A percentile compares a stretch with the other conserved stretches of the same genome.
phyloP scores from a whole-genome alignment of 2,797 vertebrate genomes.

The Danio kyathit region DNA sequence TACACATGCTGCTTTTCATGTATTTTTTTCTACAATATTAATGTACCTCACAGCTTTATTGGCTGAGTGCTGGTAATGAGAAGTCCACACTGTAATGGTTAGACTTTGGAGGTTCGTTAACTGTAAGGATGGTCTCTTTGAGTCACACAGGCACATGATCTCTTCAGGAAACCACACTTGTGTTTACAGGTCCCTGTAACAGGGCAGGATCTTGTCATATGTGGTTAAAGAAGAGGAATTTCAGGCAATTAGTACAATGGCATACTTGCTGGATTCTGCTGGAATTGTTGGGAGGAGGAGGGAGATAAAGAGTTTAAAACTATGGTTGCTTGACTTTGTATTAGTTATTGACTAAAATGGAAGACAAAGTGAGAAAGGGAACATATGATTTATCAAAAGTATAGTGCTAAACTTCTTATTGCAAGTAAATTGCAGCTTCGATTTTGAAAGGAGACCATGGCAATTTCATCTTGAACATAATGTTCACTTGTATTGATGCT shows the following conservation, averaged over 20 bases:
- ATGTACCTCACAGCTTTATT: slow-evolving; percentile 48
- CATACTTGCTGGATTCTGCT: slow-evolving; percentile 24
- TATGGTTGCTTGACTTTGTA: not conserved
- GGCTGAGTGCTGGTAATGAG: slow-evolving; percentile 37
- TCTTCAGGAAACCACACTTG: slow-evolving; percentile 33
- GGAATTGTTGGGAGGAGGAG: not conserved
- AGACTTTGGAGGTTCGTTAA: slow-evolving; percentile 45
- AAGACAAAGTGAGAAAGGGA: not conserved
- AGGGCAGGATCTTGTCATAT: slow-evolving; percentile 31
- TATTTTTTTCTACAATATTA: slow-evolving; percentile 47
- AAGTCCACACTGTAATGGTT: slow-evolving; percentile 38
- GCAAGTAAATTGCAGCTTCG: not conserved
- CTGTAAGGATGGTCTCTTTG: slow-evolving; percentile 21
- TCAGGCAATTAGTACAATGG: slow-evolving; percentile 49
- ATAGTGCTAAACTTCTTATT: not conserved
- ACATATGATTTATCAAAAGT: slow-evolving; percentile 3
- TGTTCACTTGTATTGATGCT: slow-evolving; percentile 6
- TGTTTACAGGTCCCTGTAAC: slow-evolving; percentile 33
- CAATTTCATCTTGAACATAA: not conserved
- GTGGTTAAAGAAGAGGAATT: slow-evolving; percentile 21
- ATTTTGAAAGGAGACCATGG: not conserved
- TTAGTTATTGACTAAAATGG: slow-evolving; percentile 7
- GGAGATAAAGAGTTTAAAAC: not conserved
- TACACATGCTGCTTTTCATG: slow-evolving; percentile 36
- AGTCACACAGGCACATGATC: slow-evolving; percentile 28